Evolutionary conservation across 2,888 invertebrate genomes (phyloP), one percentile per base, ranked within the genome.

Genomic region (Drosophila colorata): DNA sequence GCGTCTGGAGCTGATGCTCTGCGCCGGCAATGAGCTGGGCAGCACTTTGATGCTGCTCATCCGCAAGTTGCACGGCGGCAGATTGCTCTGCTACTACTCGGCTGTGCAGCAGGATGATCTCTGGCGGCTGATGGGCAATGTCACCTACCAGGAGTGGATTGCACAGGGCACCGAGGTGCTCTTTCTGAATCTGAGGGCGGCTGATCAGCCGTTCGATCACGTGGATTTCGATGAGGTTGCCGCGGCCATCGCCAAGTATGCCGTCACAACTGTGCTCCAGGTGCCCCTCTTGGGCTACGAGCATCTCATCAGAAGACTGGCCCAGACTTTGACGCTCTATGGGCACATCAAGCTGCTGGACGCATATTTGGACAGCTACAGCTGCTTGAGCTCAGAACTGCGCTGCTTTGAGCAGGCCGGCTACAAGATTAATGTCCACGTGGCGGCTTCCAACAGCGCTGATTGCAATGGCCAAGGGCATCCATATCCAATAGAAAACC

Each of bases 231-330:
- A 84, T 0, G 37, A 40, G 13, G 13, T 80, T 1, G 72, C 78
- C 5, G 28, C 20, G 0, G 3, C 4, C 2, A 59, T 85, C 5
- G 18, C 16, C 1, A 25, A 53, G 2, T 11, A 31, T 23, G 31
- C 2, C 4, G 41, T 38, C 0, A 3, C 31, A 1, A 48, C 37
- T 9, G 20, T 59, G 11, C 18, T 85, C 4, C 20, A 53, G 25
- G 4, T 85, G 13, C 85, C 85, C 0, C 48, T 69, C 0, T 72
- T 84, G 44, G 85, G 85, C 13, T 85, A 74, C 16, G 85, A 85
- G 52, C 60, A 63, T 11, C 25, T 76, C 0, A 40, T 82, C n/a
- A 35, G 23, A 7, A 49, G 57, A 38, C 20, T 85, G 28, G 55
- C 69, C 18, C 28, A 58, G 41, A 78, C 82, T 2, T 8, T 5